These are phyloP conservation scores for Allophyes oxyacanthae DNA, from an alignment of 2,888 invertebrate genomes.

Conservation along the genomic window DNA sequence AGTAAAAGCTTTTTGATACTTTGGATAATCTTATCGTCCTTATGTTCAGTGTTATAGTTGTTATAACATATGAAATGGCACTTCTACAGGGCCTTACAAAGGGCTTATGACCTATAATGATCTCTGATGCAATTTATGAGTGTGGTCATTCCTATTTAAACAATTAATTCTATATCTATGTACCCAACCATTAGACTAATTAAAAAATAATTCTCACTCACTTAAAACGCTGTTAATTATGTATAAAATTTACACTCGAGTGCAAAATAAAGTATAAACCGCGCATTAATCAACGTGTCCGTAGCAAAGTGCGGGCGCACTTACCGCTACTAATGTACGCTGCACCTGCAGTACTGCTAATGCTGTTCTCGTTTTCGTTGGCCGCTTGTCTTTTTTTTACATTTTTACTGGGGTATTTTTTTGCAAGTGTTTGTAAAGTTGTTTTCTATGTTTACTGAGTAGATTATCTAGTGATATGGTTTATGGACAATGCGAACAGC, in stretches of 20 bases:
- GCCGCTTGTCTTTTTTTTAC: conserved; percentile 38
- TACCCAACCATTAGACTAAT: conserved; percentile 7
- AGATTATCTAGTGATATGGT: too few relatives aligned
- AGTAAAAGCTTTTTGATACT: too few relatives aligned
- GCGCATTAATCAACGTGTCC: conserved; percentile 64
- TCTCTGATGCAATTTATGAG: too few relatives aligned
- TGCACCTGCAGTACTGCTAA: conserved; percentile 63
- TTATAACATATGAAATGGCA: too few relatives aligned
- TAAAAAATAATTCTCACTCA: conserved; percentile 7
- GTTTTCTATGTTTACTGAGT: background rate
- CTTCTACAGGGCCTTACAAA: too few relatives aligned
- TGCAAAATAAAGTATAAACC: conserved; percentile 53
- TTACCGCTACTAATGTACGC: conserved; percentile 65
- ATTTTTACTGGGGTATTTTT: conserved; percentile 35
- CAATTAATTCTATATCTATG: background rate
- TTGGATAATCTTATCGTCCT: too few relatives aligned
- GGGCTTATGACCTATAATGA: too few relatives aligned
- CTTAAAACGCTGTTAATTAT: conserved; percentile 22
- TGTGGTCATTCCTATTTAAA: too few relatives aligned
- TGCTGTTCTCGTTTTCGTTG: conserved; percentile 45
- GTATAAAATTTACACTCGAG: conserved; percentile 46
- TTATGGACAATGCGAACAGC: too few relatives aligned
- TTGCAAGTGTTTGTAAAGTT: conserved; percentile 25
- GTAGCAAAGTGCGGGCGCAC: conserved; percentile 60
- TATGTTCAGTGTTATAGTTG: too few relatives aligned